These are phyloP conservation scores for Elegia similella DNA, from an alignment of 2,888 invertebrate species.

Conservation along the genomic window DNA sequence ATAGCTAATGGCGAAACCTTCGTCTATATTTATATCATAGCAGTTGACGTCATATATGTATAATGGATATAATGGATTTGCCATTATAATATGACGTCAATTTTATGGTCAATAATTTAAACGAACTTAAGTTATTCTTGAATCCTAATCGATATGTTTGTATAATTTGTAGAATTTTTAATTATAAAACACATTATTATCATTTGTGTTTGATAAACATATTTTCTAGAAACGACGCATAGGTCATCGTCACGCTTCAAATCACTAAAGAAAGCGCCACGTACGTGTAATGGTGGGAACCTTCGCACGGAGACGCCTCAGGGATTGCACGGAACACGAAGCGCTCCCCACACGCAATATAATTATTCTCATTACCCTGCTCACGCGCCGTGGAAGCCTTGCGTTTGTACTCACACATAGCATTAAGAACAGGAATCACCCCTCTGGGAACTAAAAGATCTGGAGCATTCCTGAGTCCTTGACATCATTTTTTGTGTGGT, in stretches of 20 bases:
- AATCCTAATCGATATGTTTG: neutral
- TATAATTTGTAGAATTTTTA: neutral
- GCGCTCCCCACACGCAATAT: conserved; percentile 15
- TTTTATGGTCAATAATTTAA: neutral
- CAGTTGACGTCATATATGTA: too few species aligned
- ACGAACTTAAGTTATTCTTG: neutral
- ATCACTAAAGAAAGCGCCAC: neutral
- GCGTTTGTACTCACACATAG: neutral
- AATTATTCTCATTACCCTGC: conserved; percentile 27
- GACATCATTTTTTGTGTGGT: neutral
- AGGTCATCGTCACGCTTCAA: neutral
- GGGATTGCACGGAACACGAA: conserved; percentile 30
- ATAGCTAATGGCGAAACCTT: neutral
- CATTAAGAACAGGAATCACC: neutral
- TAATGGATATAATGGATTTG: too few species aligned
- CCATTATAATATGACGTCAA: neutral
- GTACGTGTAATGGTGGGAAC: conserved; percentile 51
- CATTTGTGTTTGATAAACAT: neutral
- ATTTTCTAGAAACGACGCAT: neutral
- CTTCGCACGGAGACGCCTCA: conserved; percentile 51
- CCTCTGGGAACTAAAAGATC: conserved; percentile 1
- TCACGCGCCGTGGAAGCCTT: conserved; percentile 13
- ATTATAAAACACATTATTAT: too few species aligned
- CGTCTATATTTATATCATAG: neutral
- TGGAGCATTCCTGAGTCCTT: neutral